Conservation (phyloP, 2,113 vertebrate species). For the Eira barbara region DNA sequence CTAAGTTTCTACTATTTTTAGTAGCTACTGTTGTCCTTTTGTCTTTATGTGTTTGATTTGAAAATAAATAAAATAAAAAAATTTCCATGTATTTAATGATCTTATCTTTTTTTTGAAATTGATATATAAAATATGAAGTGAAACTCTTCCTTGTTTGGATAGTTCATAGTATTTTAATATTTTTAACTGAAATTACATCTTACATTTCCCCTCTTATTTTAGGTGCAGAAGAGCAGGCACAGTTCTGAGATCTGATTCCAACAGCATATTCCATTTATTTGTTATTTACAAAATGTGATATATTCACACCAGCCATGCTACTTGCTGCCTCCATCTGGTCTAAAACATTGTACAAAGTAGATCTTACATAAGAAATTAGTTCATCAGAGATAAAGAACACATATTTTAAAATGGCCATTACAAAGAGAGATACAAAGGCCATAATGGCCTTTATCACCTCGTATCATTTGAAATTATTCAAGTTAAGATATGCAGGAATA, state of each 20-base stretch:
- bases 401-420: background rate
- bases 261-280: background rate
- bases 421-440: background rate
- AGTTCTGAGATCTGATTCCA: background rate
- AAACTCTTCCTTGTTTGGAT: background rate
- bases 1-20: background rate
- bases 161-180: background rate
- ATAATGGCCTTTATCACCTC: background rate
- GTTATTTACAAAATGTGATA: background rate
- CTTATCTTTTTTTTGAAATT: background rate
- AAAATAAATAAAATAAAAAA: background rate
- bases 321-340: background rate
- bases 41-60: background rate
- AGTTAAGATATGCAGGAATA: background rate
- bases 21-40: background rate
- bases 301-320: background rate
- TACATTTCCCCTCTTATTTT: background rate
- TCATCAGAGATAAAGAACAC: background rate
- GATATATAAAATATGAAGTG: background rate
- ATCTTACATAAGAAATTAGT: background rate
- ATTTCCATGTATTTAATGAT: background rate
- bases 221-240: background rate
- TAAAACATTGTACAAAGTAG: background rate
- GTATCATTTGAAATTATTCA: background rate
- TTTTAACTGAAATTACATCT: background rate